Evolutionary conservation across 2,113 vertebrate genomes (phyloP).

Genomic region (Chrysochloris asiatica): DNA sequence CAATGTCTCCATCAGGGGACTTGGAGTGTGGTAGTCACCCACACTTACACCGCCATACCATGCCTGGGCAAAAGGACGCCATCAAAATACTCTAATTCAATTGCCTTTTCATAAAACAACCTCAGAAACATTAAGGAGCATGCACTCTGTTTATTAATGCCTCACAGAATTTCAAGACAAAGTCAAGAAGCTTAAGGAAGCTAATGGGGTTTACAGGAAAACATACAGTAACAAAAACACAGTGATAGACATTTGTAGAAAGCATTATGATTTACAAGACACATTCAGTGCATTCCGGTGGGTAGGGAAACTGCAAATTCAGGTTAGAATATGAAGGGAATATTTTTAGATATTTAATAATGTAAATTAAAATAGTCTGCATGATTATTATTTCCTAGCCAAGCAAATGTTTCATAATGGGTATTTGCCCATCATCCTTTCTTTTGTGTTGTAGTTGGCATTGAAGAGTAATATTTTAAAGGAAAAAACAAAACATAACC

Average conservation of each 20-base stretch:
- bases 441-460: neutral
- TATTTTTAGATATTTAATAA: slow-evolving; percentile 35
- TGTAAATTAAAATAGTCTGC: neutral
- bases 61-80: neutral
- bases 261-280: neutral
- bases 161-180: slow-evolving; percentile 41
- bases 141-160: neutral
- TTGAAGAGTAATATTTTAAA: neutral
- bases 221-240: neutral
- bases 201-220: slow-evolving; percentile 10
- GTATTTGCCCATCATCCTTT: neutral
- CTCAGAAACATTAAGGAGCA: neutral
- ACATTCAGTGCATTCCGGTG: neutral
- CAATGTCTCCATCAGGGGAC: neutral
- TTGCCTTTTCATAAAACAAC: neutral
- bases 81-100: neutral
- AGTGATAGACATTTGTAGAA: neutral
- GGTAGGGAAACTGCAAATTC: neutral
- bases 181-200: neutral
- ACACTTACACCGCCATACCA: fast-evolving
- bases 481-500: neutral
- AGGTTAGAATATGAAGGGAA: slow-evolving; percentile 53
- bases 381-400: slow-evolving; percentile 26
- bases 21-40: fast-evolving
- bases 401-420: neutral